Percentiles rank a stretch among this genome's conserved stretches.
These are phyloP conservation scores for Amphiprion ocellaris DNA, from an alignment of 2,113 vertebrate species.

Conservation along the genomic window DNA sequence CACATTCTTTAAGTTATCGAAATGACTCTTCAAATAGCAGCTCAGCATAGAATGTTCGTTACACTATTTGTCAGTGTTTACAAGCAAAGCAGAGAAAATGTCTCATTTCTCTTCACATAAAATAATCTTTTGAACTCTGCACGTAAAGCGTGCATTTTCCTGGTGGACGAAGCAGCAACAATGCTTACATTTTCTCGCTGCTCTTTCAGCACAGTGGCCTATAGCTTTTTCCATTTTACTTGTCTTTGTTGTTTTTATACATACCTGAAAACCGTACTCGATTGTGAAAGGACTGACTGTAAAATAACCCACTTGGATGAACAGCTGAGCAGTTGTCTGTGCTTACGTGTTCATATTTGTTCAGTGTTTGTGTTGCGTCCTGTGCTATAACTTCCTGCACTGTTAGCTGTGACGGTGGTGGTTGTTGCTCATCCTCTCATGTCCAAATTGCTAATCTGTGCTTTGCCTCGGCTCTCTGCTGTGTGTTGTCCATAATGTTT, in stretches of 20 bases:
- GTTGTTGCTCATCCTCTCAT: conserved; percentile 87
- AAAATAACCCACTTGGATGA: conserved; percentile 71
- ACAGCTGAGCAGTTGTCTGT: conserved; percentile 61
- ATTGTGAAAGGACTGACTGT: conserved; percentile 67
- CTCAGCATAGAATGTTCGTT: background rate
- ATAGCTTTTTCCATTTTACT: background rate
- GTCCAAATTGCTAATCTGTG: conserved; percentile 95
- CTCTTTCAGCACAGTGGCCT: background rate
- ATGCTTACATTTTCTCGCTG: background rate
- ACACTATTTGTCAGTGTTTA: background rate
- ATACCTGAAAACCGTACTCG: background rate
- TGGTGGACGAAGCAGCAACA: background rate
- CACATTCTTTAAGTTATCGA: conserved; percentile 20
- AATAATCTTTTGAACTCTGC: background rate
- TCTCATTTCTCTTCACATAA: no score
- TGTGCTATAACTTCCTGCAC: conserved; percentile 56
- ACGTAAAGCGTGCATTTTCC: background rate
- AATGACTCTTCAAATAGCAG: conserved; percentile 3
- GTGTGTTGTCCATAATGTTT: conserved; percentile 45
- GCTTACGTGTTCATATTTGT: conserved; percentile 70
- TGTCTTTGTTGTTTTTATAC: background rate
- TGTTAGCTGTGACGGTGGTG: conserved; percentile 72
- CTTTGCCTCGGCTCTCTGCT: conserved; percentile 97
- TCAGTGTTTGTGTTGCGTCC: conserved; percentile 74
- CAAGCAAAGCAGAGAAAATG: no score